Base-by-base conservation (phyloP, 2,113 vertebrate genomes). In the Phyllostomus discolor region DNA sequence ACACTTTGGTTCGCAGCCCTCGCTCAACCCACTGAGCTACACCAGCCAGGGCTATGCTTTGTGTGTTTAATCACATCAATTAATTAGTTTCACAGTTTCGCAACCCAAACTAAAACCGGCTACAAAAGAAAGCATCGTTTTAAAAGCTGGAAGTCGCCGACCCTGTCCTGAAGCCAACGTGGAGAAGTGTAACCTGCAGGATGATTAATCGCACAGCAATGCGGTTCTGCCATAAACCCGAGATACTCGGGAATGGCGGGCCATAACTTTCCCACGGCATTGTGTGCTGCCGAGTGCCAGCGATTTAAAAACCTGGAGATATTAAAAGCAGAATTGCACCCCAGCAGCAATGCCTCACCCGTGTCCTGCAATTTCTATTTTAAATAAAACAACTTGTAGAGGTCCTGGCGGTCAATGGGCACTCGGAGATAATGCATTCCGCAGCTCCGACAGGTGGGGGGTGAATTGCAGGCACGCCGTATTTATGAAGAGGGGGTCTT, bases 61-160 rank as follows among this genome's bases (percentile, higher is more conserved):
- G 95, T 97, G 52, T 14, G 89, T 97, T 98, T 95, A 80, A 97
- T 96, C 91, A 54, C 69, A 94, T 72, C 7, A 16, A 84, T 97
- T 98, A 98, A 98, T 98, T 98, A 95, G 97, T 97, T 97, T 57
- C 50, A 6, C 84, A 80, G 94, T 96, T 73, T 92, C 96, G 94
- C 90, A 96, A 92, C 76, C 88, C 59, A 33, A 31, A 28, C 10
- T 12, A 64, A 64, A 31, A 64, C 1, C 92, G 94, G 86, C 96
- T 87, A 87, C 67, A 4, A 15, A 59, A 94, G 95, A 97, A 86
- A 38, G 35, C 38, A 95, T 41, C 38, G 0, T 7, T 95, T 80
- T 38, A 82, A 94, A 97, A 95, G 35, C 33, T 64, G 48, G 10
- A 86, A 86, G 67, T 57, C 84, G 59, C 69, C 88, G 75, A 96